Conservation (phyloP, 2,888 invertebrate species). For the Conchocele bisecta region DNA sequence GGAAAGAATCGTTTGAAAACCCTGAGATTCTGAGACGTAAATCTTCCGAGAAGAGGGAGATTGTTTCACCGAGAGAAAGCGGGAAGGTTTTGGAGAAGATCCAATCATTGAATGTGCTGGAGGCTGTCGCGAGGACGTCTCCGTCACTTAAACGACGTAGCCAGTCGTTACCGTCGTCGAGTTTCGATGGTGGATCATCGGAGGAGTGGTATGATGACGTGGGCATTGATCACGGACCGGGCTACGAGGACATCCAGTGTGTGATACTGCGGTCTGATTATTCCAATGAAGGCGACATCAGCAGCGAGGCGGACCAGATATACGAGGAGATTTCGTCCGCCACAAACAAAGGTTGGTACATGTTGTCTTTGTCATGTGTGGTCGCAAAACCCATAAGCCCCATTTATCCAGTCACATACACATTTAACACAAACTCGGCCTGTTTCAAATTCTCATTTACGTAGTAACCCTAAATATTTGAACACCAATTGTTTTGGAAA, state of each 20-base stretch:
- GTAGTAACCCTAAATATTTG: too few relatives aligned
- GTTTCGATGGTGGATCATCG: slow-evolving; percentile 44
- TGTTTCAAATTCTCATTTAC: too few relatives aligned
- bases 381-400: too few relatives aligned
- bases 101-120: slow-evolving; percentile 52
- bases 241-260: slow-evolving; percentile 27
- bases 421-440: too few relatives aligned
- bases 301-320: slow-evolving; percentile 53
- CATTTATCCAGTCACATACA: too few relatives aligned
- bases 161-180: slow-evolving; percentile 41
- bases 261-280: slow-evolving; percentile 32
- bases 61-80: slow-evolving; percentile 37
- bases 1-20: slow-evolving; percentile 54
- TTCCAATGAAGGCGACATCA: slow-evolving; percentile 58
- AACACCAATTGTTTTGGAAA: too few relatives aligned
- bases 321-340: slow-evolving; percentile 57
- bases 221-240: slow-evolving; percentile 11
- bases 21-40: slow-evolving; percentile 32
- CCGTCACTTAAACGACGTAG: slow-evolving; percentile 39
- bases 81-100: slow-evolving; percentile 46
- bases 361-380: too few relatives aligned
- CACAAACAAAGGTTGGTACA: too few relatives aligned
- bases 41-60: slow-evolving; percentile 36
- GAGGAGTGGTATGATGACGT: slow-evolving; percentile 47
- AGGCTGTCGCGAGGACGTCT: slow-evolving; percentile 46